phyloP scores from a whole-genome alignment of 2,888 invertebrate genomes.

The Dynastes hyllus region DNA sequence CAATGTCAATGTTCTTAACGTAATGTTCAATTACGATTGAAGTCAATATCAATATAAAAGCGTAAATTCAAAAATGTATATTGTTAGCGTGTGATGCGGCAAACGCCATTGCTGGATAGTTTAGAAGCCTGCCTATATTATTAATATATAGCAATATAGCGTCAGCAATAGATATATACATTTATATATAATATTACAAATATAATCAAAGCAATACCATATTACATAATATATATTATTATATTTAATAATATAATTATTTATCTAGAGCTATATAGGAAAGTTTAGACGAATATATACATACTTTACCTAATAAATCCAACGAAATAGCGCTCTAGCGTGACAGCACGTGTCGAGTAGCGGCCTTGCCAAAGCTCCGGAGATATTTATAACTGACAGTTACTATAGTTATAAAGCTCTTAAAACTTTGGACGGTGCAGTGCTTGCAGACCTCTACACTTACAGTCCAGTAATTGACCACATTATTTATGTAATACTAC shows the following conservation, averaged over 20 bases:
- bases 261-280: constrained; percentile 66
- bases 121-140: constrained; percentile 69
- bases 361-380: constrained; percentile 65
- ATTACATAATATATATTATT: constrained; percentile 57
- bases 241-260: constrained; percentile 64
- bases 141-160: constrained; percentile 70
- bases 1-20: not conserved
- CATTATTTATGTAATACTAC: constrained; percentile 67
- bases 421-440: constrained; percentile 59
- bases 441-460: constrained; percentile 67
- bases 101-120: constrained; percentile 63
- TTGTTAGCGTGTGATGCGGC: constrained; percentile 24
- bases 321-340: constrained; percentile 65
- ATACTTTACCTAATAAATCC: constrained; percentile 60
- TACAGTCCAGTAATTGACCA: constrained; percentile 72
- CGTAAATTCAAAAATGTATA: constrained; percentile 10
- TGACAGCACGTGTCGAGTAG: constrained; percentile 66
- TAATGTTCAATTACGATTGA: constrained; percentile 27
- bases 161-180: constrained; percentile 68
- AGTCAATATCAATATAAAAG: constrained; percentile 27
- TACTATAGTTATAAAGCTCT: constrained; percentile 54
- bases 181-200: constrained; percentile 57
- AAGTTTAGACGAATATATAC: constrained; percentile 59
- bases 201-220: constrained; percentile 70
- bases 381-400: constrained; percentile 59